A percentile compares a stretch with the other conserved stretches of the same genome.
Evolutionary conservation across 1,140 invertebrate species (phyloP).

Genomic region (Cyclina sinensis): DNA sequence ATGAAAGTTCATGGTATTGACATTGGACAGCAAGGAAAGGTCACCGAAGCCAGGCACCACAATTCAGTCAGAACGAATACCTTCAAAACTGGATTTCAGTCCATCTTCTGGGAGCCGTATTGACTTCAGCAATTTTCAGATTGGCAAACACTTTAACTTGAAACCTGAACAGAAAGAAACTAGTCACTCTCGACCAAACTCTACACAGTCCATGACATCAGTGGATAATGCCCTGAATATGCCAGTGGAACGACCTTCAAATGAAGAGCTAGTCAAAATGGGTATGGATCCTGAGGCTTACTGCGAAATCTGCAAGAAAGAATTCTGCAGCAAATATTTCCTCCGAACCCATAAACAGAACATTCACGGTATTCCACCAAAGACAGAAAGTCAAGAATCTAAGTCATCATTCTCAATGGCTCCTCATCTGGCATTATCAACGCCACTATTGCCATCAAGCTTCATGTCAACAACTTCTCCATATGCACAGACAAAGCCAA

Average conservation of each 20-base stretch:
- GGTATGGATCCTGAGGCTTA: conserved; percentile 95
- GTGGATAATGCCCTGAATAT: conserved; percentile 51
- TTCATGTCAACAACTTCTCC: conserved; percentile 48
- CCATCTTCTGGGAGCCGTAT: conserved; percentile 52
- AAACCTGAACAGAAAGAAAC: conserved; percentile 71
- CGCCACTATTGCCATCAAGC: conserved; percentile 52
- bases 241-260: conserved; percentile 78
- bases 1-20: conserved; percentile 98
- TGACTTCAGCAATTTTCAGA: conserved; percentile 39
- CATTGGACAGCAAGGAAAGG: conserved; percentile 64
- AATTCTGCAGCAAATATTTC: conserved; percentile 89
- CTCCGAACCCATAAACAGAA: conserved; percentile 84
- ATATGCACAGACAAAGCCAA: conserved; percentile 53
- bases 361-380: conserved; percentile 82
- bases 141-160: conserved; percentile 48
- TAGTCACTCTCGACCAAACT: conserved; percentile 47
- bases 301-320: conserved; percentile 90
- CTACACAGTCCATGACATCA: conserved; percentile 4
- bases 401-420: conserved; percentile 62
- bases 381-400: conserved; percentile 54
- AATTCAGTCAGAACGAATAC: conserved; percentile 39
- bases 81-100: conserved; percentile 54
- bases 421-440: conserved; percentile 53
- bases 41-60: conserved; percentile 63
- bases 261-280: conserved; percentile 85